Evolutionary conservation across 2,888 invertebrate genomes (phyloP).

Genomic region (Deladenus siricidicola): DNA sequence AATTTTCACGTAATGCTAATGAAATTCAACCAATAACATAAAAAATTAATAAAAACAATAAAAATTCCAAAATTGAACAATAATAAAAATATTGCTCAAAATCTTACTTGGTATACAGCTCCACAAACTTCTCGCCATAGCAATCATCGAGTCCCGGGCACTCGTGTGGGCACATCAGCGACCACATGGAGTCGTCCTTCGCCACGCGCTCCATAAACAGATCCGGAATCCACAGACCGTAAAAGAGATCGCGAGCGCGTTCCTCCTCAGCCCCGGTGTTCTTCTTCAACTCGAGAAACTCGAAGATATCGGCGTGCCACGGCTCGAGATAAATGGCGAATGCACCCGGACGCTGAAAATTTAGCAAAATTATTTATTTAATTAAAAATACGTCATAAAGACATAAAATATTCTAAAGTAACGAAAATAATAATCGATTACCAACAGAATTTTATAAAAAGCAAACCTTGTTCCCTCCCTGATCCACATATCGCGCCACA

Average conservation of each 20-base stretch:
- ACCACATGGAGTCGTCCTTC: conserved; percentile 64
- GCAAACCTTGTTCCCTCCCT: conserved; percentile 83
- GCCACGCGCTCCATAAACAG: conserved; percentile 79
- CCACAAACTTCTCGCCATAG: conserved; percentile 90
- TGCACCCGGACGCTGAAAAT: conserved; percentile 73
- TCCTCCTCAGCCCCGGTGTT: conserved; percentile 82
- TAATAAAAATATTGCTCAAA: neutral
- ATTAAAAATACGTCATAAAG: too few relatives aligned
- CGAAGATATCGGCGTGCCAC: conserved; percentile 92
- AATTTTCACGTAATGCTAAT: neutral
- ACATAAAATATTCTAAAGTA: neutral
- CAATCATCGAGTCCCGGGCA: conserved; percentile 80
- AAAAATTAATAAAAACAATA: neutral
- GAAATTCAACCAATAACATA: neutral
- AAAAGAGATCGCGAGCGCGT: conserved; percentile 87
- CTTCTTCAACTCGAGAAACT: conserved; percentile 85
- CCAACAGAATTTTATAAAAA: neutral
- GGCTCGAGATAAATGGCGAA: conserved; percentile 96
- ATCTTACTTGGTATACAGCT: conserved; percentile 67
- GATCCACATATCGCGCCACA: conserved; percentile 90
- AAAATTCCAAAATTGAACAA: neutral
- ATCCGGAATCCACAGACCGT: conserved; percentile 91
- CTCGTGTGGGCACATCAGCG: conserved; percentile 90
- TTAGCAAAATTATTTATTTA: neutral
- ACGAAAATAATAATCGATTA: neutral